These are phyloP conservation scores for Rhinatrema bivittatum DNA, from an alignment of 2,797 vertebrate genomes.

Conservation along the genomic window DNA sequence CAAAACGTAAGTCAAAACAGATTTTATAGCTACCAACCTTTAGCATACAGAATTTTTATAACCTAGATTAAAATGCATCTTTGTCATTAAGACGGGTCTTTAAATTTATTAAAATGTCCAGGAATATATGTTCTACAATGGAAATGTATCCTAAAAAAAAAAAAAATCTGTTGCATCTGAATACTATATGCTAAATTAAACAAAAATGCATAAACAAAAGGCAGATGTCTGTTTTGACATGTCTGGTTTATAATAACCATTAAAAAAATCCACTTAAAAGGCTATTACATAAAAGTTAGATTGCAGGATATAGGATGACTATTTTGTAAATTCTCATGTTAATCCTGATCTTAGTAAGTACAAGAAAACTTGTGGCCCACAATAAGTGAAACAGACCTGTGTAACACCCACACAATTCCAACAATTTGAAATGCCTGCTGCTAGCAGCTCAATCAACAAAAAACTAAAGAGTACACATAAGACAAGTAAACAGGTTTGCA, in stretches of 20 bases:
- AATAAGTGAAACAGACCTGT: conserved; percentile 13
- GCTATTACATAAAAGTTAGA: conserved; percentile 10
- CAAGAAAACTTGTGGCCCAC: conserved; percentile 29
- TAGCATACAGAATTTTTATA: conserved; percentile 33
- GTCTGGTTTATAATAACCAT: conserved; percentile 26
- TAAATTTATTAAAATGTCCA: conserved; percentile 26
- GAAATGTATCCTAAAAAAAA: conserved; percentile 29
- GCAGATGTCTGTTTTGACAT: conserved; percentile 5
- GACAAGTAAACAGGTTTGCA: conserved; percentile 40
- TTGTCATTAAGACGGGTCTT: conserved; percentile 10
- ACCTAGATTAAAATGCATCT: conserved; percentile 13
- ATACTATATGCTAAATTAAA: conserved; percentile 35
- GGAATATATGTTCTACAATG: conserved; percentile 24
- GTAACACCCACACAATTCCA: conserved; percentile 19
- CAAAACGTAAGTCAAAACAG: conserved; percentile 12
- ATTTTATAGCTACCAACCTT: conserved; percentile 22
- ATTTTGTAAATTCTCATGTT: conserved; percentile 14
- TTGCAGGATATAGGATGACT: conserved; percentile 17
- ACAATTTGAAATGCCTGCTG: conserved; percentile 27
- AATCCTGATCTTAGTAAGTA: conserved; percentile 14
- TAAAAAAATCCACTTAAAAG: conserved; percentile 26
- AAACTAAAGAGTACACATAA: conserved; percentile 14
- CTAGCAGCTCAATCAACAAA: conserved; percentile 13
- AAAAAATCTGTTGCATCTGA: conserved; percentile 37
- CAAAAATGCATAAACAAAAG: conserved; percentile 38